These are phyloP conservation scores for Silurus meridionalis DNA, from an alignment of 2,113 vertebrate genomes.

Conservation along the genomic window DNA sequence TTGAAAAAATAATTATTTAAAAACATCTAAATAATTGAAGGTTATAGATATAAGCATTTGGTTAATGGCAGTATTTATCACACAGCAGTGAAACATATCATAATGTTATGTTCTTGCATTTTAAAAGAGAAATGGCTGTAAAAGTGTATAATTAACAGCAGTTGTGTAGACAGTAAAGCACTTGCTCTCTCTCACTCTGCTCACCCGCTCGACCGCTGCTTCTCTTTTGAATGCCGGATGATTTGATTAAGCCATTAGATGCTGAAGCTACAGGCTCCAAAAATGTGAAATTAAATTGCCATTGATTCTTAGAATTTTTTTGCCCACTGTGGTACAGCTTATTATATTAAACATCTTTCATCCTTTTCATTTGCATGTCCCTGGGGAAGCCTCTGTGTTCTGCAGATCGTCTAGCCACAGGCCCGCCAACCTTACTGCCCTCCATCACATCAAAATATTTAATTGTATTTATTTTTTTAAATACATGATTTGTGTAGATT, in stretches of 20 bases:
- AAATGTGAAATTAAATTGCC: conserved; percentile 53
- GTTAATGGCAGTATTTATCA: background rate
- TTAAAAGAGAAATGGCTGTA: background rate
- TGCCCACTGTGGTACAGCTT: conserved; percentile 26
- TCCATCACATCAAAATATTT: conserved; percentile 22
- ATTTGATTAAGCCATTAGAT: conserved; percentile 51
- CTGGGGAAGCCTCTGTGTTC: conserved; percentile 43
- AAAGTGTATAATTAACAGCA: background rate
- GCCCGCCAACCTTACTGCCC: background rate
- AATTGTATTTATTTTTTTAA: background rate
- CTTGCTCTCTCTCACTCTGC: background rate
- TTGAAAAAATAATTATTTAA: too few species aligned
- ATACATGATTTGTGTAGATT: conserved; percentile 9
- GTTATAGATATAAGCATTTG: background rate
- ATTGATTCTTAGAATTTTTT: conserved; percentile 54
- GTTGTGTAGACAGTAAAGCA: background rate
- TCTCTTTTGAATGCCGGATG: conserved; percentile 37
- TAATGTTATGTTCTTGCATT: background rate
- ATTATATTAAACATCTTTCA: conserved; percentile 58
- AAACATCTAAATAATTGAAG: too few species aligned
- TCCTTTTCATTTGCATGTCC: conserved; percentile 61
- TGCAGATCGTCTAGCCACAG: conserved; percentile 2
- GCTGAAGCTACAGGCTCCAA: conserved; percentile 27
- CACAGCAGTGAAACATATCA: background rate
- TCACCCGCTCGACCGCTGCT: background rate